A percentile compares a stretch with the other conserved stretches of the same genome.
Evolutionary conservation across 2,888 invertebrate species (phyloP).

Genomic region (Silvanus unidentatus): DNA sequence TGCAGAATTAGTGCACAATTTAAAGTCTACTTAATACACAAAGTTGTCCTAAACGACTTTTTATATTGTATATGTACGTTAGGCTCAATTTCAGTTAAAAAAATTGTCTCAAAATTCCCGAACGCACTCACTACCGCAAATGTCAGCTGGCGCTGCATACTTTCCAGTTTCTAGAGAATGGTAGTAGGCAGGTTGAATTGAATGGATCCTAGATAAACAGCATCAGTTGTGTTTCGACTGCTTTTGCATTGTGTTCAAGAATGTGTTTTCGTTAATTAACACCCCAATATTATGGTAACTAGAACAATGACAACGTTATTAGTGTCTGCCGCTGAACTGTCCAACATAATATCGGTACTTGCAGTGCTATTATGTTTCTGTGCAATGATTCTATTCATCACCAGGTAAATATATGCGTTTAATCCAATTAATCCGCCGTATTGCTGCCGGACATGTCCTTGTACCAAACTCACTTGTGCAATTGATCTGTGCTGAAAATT

Average conservation of each 20-base stretch:
- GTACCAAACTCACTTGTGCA: no score
- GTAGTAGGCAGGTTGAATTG: constrained; percentile 7
- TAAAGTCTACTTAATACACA: no score
- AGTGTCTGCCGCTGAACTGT: constrained; percentile 66
- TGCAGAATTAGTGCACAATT: no score
- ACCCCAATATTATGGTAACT: constrained; percentile 23
- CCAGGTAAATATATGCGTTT: constrained; percentile 54
- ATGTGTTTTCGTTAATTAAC: constrained; percentile 15
- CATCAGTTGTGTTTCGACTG: constrained; percentile 13
- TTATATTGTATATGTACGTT: no score
- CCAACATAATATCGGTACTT: constrained; percentile 70
- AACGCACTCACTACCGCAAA: neutral
- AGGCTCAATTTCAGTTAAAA: no score
- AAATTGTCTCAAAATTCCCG: no score
- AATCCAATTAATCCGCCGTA: neutral
- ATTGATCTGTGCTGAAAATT: no score
- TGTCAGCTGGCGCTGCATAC: constrained; percentile 10
- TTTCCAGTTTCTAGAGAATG: constrained; percentile 10
- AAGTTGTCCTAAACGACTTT: no score
- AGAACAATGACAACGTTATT: constrained; percentile 54
- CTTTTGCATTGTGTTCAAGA: constrained; percentile 9
- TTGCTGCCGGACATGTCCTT: no score
- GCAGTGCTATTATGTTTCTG: constrained; percentile 68
- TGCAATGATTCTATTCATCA: constrained; percentile 68
- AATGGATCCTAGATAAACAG: constrained; percentile 7